Base-by-base conservation (phyloP, 2,797 vertebrate genomes). In the Cephalopachus bancanus region DNA sequence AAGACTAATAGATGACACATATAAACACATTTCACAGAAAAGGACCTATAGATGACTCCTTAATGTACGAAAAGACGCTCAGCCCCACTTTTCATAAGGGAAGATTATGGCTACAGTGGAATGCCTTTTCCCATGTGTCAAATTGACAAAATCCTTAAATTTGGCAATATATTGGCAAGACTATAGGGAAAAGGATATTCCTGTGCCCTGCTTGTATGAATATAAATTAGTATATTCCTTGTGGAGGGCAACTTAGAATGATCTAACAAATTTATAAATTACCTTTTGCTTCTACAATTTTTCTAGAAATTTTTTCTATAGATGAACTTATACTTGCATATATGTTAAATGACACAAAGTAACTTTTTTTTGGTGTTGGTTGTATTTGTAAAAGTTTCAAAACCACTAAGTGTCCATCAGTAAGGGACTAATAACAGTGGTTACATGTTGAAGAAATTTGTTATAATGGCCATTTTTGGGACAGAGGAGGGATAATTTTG, bases 21-120 rank as follows among this genome's bases (percentile, higher is more conserved):
- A 93, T 19, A 79, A 78, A 65, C 60, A 80, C 85, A 71, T 76
- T 92, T 83, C 62, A 59, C 44, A 94, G 93, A 57, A 87, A 71
- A 97, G 83, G 30, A 71, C 90, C 62, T 78, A 37, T 72, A 59
- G 67, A 62, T 75, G 17, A 15, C n/a, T 91, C 28, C 30, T 92
- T 76, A 85, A 95, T 5, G 55, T 16, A 51, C 83, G n/a, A 90
- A 95, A 94, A 87, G 37, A 90, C 69, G 12, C 2, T 88, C 57
- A 64, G 20, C 9, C 7, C 69, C 51, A 78, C 60, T 95, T 22
- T 92, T 93, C 64, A 57, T 55, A 83, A 64, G n/a, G 88, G 19
- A 26, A 64, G 93, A 72, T 88, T 80, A 84, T 4, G 83, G 53
- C 28, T 76, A 64, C 20, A 85, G 17, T 37, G 12, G 94, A 79